Evolutionary conservation across 2,888 invertebrate genomes (phyloP).

Genomic region (Tenthredo livida): DNA sequence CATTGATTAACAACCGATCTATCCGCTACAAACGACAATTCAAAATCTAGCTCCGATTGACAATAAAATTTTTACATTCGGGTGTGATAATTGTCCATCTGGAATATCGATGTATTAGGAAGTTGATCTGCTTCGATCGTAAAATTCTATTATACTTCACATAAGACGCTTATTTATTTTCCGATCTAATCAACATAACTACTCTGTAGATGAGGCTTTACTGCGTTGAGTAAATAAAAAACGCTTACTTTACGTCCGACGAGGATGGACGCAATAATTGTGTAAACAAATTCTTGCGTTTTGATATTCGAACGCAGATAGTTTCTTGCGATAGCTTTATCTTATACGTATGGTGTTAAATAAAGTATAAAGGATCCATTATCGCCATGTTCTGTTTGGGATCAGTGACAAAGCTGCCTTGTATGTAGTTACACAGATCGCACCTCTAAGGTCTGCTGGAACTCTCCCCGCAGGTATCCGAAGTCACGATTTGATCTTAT

Average conservation of each 20-base stretch:
- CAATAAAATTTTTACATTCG: background rate
- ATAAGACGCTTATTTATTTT: background rate
- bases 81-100: background rate
- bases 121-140: background rate
- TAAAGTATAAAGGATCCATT: constrained; percentile 24
- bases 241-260: background rate
- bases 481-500: background rate
- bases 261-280: background rate
- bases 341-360: background rate
- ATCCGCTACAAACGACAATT: background rate
- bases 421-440: constrained; percentile 1
- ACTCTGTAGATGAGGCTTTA: background rate
- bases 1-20: background rate
- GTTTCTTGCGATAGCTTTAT: background rate
- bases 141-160: background rate
- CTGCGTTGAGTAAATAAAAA: background rate
- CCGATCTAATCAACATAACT: background rate
- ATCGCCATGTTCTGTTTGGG: background rate
- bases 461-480: background rate
- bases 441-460: constrained; percentile 13
- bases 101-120: background rate
- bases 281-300: background rate
- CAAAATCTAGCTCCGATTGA: background rate
- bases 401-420: constrained; percentile 19
- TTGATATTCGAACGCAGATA: background rate